phyloP scores from a whole-genome alignment of 2,888 invertebrate genomes.

The Colostygia pectinataria region DNA sequence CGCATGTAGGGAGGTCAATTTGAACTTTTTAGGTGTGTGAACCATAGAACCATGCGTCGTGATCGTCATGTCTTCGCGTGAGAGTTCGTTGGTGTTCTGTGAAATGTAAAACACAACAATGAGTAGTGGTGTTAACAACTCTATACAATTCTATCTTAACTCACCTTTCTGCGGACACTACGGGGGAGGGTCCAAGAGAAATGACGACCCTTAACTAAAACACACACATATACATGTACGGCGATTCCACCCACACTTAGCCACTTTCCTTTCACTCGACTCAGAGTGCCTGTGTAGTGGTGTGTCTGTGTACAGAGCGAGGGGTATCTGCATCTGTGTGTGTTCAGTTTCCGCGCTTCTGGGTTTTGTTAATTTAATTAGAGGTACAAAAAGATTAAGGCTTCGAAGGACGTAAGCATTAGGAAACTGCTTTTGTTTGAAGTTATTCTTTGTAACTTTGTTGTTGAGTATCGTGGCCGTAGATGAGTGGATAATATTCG shows the following conservation, averaged over 20 bases:
- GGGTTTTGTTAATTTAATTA: constrained; percentile 83
- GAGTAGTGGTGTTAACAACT: constrained; percentile 46
- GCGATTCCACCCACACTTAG: constrained; percentile 60
- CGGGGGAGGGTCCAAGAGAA: constrained; percentile 83
- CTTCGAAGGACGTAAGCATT: constrained; percentile 73
- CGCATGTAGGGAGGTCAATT: too few relatives aligned
- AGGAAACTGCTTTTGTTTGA: constrained; percentile 73
- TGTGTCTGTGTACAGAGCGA: constrained; percentile 45
- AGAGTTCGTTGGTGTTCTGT: background rate
- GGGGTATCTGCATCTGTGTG: constrained; percentile 53
- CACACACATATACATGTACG: constrained; percentile 75
- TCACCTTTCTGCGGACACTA: constrained; percentile 83
- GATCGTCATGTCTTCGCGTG: too few relatives aligned
- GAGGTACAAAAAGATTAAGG: constrained; percentile 83
- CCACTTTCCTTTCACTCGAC: constrained; percentile 47
- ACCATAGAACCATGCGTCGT: too few relatives aligned
- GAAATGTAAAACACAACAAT: background rate
- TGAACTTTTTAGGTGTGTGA: too few relatives aligned
- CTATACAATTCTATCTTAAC: constrained; percentile 66
- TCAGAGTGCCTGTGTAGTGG: constrained; percentile 40
- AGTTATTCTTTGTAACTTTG: constrained; percentile 48
- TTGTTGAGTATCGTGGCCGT: constrained; percentile 3
- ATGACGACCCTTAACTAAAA: constrained; percentile 84
- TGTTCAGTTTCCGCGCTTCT: constrained; percentile 80
- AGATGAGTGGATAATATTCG: background rate